phyloP scores from a whole-genome alignment of 2,797 vertebrate species.

The Xiphophorus birchmanni region DNA sequence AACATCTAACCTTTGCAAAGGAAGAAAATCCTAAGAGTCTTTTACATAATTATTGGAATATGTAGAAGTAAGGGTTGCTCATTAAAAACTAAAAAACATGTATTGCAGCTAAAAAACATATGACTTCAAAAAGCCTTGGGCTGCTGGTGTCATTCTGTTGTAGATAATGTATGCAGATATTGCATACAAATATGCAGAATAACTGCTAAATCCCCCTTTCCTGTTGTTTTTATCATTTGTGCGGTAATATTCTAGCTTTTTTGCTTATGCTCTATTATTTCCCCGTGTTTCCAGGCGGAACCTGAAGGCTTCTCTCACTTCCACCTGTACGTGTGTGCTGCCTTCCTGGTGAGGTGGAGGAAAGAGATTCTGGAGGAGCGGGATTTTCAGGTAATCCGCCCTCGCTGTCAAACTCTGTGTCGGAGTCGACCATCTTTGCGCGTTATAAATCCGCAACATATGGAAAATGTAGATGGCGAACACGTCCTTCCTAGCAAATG shows the following conservation, averaged over 20 bases:
- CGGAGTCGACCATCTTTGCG: background rate
- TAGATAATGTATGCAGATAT: background rate
- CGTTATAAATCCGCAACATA: background rate
- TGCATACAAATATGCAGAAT: background rate
- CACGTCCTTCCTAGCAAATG: conserved; percentile 12
- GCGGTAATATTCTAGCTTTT: background rate
- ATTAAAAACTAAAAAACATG: background rate
- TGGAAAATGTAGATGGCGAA: conserved; percentile 8
- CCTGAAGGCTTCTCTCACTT: conserved; percentile 98
- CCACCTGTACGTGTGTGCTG: conserved; percentile 97
- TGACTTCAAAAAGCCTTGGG: background rate
- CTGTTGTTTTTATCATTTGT: background rate
- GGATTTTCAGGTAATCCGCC: conserved; percentile 92
- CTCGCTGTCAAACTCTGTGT: conserved; percentile 4
- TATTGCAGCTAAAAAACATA: background rate
- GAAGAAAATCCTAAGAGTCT: background rate
- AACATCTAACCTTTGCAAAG: background rate
- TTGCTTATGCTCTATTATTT: conserved; percentile 1
- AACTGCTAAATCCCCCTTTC: background rate
- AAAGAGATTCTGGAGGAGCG: conserved; percentile 94
- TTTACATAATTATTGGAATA: background rate
- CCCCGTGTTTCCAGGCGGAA: conserved; percentile 85
- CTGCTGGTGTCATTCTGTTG: background rate
- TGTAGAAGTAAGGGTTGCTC: background rate
- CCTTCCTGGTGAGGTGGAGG: conserved; percentile 95